These are phyloP conservation scores for Hydroisotoma schaefferi DNA, from an alignment of 2,888 invertebrate species.

Conservation along the genomic window DNA sequence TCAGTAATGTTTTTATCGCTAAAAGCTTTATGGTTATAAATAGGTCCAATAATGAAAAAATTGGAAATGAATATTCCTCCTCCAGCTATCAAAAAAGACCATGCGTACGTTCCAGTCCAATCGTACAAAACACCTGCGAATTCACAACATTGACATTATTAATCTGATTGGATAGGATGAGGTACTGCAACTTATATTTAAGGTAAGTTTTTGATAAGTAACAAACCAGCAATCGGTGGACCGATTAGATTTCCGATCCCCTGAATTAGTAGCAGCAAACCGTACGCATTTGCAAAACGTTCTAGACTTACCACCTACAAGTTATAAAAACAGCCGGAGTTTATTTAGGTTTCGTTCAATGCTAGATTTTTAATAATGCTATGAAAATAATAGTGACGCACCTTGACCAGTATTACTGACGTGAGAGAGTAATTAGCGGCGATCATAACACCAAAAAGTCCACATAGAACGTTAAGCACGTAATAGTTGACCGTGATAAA, in stretches of 20 bases:
- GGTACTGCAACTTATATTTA: not conserved
- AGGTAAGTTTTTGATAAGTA: not conserved
- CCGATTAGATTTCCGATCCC: slow-evolving; percentile 86
- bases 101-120: slow-evolving; percentile 60
- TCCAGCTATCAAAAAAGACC: slow-evolving; percentile 46
- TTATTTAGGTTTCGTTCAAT: not conserved
- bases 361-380: not conserved
- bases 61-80: slow-evolving; percentile 45
- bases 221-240: slow-evolving; percentile 79
- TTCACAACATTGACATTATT: not conserved
- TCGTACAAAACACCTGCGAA: slow-evolving; percentile 76
- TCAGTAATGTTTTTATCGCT: not conserved
- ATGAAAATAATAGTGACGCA: slow-evolving; percentile 50
- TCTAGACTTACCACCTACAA: slow-evolving; percentile 68
- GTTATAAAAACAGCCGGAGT: not conserved
- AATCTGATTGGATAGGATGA: too few species aligned
- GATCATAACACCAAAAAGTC: slow-evolving; percentile 83
- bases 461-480: slow-evolving; percentile 63
- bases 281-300: slow-evolving; percentile 87
- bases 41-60: slow-evolving; percentile 46
- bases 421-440: slow-evolving; percentile 90
- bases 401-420: slow-evolving; percentile 82
- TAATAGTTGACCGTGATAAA: slow-evolving; percentile 49
- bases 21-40: slow-evolving; percentile 7
- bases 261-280: slow-evolving; percentile 78